These are phyloP conservation scores for Drosophila formosana DNA, from an alignment of 2,888 invertebrate genomes.

Conservation along the genomic window DNA sequence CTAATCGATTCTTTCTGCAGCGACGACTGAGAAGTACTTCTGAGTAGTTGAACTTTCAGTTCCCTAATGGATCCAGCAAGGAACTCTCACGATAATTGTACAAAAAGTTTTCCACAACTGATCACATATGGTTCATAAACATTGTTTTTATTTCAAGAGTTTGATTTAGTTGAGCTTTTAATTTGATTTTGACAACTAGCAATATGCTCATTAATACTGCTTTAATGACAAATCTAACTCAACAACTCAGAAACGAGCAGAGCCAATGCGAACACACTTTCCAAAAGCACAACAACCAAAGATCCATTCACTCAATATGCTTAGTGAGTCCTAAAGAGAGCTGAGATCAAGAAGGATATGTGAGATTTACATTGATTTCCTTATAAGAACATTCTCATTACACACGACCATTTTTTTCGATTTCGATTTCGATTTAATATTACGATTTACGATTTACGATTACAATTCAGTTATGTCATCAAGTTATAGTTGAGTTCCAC, in stretches of 20 bases:
- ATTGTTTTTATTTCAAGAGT: conserved; percentile 4
- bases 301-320: conserved; percentile 48
- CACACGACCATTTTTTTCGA: conserved; percentile 62
- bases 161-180: conserved; percentile 22
- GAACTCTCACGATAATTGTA: conserved; percentile 8
- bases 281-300: conserved; percentile 84
- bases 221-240: conserved; percentile 37
- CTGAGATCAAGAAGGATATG: conserved; percentile 33
- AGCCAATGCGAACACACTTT: conserved; percentile 65
- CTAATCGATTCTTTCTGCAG: conserved; percentile 44
- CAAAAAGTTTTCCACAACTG: conserved; percentile 50
- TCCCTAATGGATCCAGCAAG: conserved; percentile 4
- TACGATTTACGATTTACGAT: conserved; percentile 57
- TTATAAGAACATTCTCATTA: conserved; percentile 49
- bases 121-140: conserved; percentile 12
- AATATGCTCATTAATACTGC: conserved; percentile 66
- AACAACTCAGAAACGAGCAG: conserved; percentile 65
- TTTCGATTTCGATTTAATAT: conserved; percentile 41
- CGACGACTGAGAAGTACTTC: not conserved
- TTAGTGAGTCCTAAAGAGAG: conserved; percentile 59
- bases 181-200: conserved; percentile 47
- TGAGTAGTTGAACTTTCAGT: conserved; percentile 2
- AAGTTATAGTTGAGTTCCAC: conserved; percentile 73
- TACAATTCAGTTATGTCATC: conserved; percentile 72
- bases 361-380: conserved; percentile 15